Base-by-base conservation (phyloP, 2,113 vertebrate species). In the Pachycephala philippinensis region DNA sequence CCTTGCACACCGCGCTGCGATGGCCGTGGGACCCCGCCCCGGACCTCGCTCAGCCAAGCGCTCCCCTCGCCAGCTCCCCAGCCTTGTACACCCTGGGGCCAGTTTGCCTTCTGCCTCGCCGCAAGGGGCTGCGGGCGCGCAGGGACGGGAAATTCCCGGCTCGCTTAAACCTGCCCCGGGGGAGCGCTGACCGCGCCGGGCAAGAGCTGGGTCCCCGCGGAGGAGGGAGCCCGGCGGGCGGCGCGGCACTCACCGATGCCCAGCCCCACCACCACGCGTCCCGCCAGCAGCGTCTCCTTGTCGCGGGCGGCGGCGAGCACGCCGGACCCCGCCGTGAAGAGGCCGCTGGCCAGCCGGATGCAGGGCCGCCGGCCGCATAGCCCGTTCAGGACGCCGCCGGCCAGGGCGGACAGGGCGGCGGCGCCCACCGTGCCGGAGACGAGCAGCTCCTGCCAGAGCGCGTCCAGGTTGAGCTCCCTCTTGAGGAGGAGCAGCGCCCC, bases 401-500 rank as follows among this genome's bases (percentile, higher is more conserved):
- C 92, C 94, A 99, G 97, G 37, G 99, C 98, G 11, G 99, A 97
- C 40, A 99, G 65, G 8, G 99, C 99, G 4, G 99, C 99, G 11
- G 99, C 99, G 39, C 99, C 99, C 45, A 99, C 99, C 5, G 99
- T 99, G 93, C 99, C 95, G 90, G 99, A 99, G 39, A 99, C 99
- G 59, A 99, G 98, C 96, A 99, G 96, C 98, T 99, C 99, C 98
- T 99, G 99, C 99, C 99, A 99, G 30, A 99, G 95, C 7, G 98
- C 94, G 93, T 96, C 99, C 97, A 99, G 97, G 95, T 98, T 98
- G 97, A 99, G 98, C 98, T 99, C 98, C 96, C 94, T 97, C 98
- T 99, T 99, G 75, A 99, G 98, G 86, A 99, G 98, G 89, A 99
- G 98, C 98, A 99, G 99, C 7, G 99, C 99, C 45, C 99, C 99